Base-by-base conservation (phyloP, 2,113 vertebrate genomes). In the Ageneiosus marmoratus region DNA sequence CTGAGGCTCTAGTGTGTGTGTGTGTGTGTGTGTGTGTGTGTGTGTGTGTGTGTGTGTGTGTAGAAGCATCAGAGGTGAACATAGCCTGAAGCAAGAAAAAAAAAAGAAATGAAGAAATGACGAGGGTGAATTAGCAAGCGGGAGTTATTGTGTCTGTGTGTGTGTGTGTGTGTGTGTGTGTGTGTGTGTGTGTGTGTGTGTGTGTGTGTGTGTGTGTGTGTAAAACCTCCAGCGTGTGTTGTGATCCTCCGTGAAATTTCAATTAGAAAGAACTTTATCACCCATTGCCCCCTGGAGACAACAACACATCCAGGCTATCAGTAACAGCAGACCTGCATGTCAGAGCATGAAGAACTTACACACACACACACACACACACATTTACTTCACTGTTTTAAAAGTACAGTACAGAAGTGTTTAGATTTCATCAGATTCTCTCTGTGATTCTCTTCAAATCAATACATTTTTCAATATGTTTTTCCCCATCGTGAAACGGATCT, bases 191-290 rank as follows among this genome's bases (percentile, higher is more conserved):
- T 62, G 76, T 82, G 79, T 76, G 83, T 53, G 74, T 46, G 56
- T 18, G 62, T 44, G 81, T 81, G 63, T 77, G 81, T 67, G 67
- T 53, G 76, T 67, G 75, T 51, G 46, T 84, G 24, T 62, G 20
- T 63, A 84, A 27, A 41, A n/a, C 80, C 75, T 58, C 15, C 60
- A 53, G 76, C 51, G 72, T 77, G 55, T 81, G 53, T 88, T 63
- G 32, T 78, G 81, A 86, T 88, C 78, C 85, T 81, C 85, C 88
- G 87, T 78, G 85, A 91, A 89, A 87, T 91, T 92, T 92, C 88
- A 91, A 91, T 92, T 92, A 94, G 86, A 90, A 93, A 91, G 90
- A 91, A 91, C 90, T 89, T 89, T 89, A 90, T 90, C 91, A 89
- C 87, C 86, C 89, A 91, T 84, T 87, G 89, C 63, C 88, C 89